Evolutionary conservation across 2,797 vertebrate genomes (phyloP), one percentile per base, ranked within the genome.

Genomic region (Chaenodraco wilsoni): DNA sequence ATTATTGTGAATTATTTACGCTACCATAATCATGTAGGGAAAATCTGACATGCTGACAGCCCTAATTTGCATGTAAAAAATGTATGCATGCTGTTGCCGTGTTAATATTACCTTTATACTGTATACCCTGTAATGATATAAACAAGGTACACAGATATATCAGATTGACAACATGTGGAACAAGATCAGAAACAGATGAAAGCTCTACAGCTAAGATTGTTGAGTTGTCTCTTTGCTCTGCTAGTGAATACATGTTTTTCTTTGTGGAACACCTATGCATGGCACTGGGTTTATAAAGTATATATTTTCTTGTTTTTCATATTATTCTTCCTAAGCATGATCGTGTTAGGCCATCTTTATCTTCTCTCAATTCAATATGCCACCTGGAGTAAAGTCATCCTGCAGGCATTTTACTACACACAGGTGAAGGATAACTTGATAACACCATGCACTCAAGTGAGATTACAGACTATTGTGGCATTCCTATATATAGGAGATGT

Each of bases 401-500:
- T 65, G 45, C 49, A 46, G 69, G 48, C 31, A 23, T 70, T 73
- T 74, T 60, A 23, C 48, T 60, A 17, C 71, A 72, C 48, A 46
- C 14, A 61, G 57, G 43, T 37, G 16, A 72, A 69, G 59, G 69
- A 76, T 79, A 73, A 76, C 73, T 68, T 43, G 45, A 74, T 74
- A 74, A 82, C 72, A 58, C 55, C 21, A 72, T 58, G 62, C 66
- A 85, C 58, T 69, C 74, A 62, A 78, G 74, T 79, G 73, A 87
- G 76, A 85, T 84, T 78, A 76, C 60, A 51, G 48, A 61, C 74
- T 72, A 76, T 72, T 79, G 64, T 78, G 40, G 19, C 62, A 62
- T 84, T 79, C 73, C 68, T 80, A 65, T 65, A 57, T 72, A 68
- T 70, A 33, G 51, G 55, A 73, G 51, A 85, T 67, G 45, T 60